Conservation (phyloP, 2,888 invertebrate genomes). For the Drosophila meridiana region DNA sequence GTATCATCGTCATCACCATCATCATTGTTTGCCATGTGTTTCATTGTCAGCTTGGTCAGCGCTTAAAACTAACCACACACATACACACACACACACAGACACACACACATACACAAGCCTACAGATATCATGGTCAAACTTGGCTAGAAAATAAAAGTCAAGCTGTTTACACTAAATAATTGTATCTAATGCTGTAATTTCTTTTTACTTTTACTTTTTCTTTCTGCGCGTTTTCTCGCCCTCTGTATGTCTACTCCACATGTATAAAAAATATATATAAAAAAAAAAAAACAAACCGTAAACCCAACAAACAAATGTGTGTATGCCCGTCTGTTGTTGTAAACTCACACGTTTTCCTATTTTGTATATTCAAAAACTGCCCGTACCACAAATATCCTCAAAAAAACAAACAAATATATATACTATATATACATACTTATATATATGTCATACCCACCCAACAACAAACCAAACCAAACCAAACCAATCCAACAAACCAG, state of each 20-base stretch:
- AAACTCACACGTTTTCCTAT: slow-evolving; percentile 60
- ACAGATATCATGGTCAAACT: slow-evolving; percentile 42
- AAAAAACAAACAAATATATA: slow-evolving; percentile 20
- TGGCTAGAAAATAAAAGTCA: slow-evolving; percentile 29
- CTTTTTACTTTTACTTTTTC: slow-evolving; percentile 80
- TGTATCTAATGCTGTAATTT: slow-evolving; percentile 83
- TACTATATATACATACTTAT: slow-evolving; percentile 36
- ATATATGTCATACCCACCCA: slow-evolving; percentile 35
- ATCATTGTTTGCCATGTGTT: slow-evolving; percentile 10
- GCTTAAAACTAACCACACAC: slow-evolving; percentile 47
- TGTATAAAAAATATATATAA: slow-evolving; percentile 35
- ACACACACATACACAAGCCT: slow-evolving; percentile 18
- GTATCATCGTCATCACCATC: slow-evolving; percentile 13
- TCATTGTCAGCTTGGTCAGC: slow-evolving; percentile 41
- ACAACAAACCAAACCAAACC: slow-evolving; percentile 45
- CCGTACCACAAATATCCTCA: slow-evolving; percentile 64
- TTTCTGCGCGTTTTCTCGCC: slow-evolving; percentile 68
- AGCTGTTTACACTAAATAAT: slow-evolving; percentile 57
- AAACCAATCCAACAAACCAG: slow-evolving; percentile 57
- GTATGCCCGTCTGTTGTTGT: slow-evolving; percentile 52
- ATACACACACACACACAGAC: slow-evolving; percentile 28
- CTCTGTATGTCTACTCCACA: slow-evolving; percentile 71
- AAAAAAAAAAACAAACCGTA: slow-evolving; percentile 23
- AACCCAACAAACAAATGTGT: slow-evolving; percentile 47
- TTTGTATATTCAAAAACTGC: slow-evolving; percentile 65